Evolutionary conservation across 30 jellyfish, hydroid and myxozoan genomes (phyloP), one percentile per base, ranked within the genome.

Genomic region (Cassiopea andromeda): DNA sequence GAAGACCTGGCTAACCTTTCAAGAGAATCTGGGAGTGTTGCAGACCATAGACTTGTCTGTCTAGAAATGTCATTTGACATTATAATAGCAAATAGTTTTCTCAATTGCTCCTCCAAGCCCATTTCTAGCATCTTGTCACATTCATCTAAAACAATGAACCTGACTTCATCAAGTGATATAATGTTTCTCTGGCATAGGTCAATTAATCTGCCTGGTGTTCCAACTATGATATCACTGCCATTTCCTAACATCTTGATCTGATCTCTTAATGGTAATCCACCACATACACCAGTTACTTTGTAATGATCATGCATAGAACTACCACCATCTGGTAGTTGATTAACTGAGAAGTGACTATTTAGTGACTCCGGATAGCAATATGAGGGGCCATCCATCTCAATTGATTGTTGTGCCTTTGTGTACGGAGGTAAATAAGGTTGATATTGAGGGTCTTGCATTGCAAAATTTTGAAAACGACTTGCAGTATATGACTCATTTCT

Each of bases 121-220:
- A 96, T 61, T 10, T 96, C 99, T 5, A 96, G 91, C 98, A 96
- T 96, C 80, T 76, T 88, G 82, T 96, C 99, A 80, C 98, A 91
- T 83, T 96, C 99, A 81, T 96, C 99, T n/a, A 96, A 70, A 48
- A 96, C 99, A 27, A 96, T 71, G 83, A 74, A 91, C 18, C 72
- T 74, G 27, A 92, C 80, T 1, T 60, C n/a, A 48, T 87, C 81
- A 1, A 91, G 64, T 73, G 76, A 38, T 44, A 96, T 5, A 12
- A 68, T 49, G 2, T 74, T 82, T 46, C 90, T 78, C 45, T 83
- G 94, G 72, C 89, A 78, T 47, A 96, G 86, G 69, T 96, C 98
- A 43, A 96, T 44, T 0, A 96, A 94, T 58, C 99, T 82, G 7
- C 99, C 99, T 12, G 99, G 99, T 44, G 99, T 96, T 10, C 97